phyloP scores from a whole-genome alignment of 2,888 invertebrate genomes.

The Chalcis sispes region DNA sequence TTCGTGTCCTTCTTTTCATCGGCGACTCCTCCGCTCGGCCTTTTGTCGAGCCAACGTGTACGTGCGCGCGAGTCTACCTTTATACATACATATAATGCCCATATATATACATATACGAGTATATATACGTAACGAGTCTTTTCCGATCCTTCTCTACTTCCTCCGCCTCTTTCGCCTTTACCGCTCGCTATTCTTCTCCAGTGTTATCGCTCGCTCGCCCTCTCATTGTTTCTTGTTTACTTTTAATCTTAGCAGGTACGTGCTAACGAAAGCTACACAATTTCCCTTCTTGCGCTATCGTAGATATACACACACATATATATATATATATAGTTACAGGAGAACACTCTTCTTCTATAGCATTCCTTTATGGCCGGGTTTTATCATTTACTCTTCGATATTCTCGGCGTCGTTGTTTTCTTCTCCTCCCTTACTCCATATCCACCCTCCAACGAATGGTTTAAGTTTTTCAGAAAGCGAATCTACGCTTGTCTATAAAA shows the following conservation, averaged over 20 bases:
- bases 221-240: constrained; percentile 66
- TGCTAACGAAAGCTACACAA: constrained; percentile 65
- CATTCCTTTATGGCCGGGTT: not conserved
- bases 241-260: constrained; percentile 64
- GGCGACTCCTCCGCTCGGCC: constrained; percentile 12
- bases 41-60: not conserved
- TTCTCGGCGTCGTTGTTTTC: constrained; percentile 5
- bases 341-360: too few relatives aligned
- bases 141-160: constrained; percentile 37
- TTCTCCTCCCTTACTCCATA: not conserved
- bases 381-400: constrained; percentile 38
- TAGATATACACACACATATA: not conserved
- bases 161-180: constrained; percentile 15
- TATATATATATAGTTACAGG: too few relatives aligned
- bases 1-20: not conserved
- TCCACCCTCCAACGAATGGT: not conserved
- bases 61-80: not conserved
- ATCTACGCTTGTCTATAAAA: too few relatives aligned
- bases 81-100: not conserved
- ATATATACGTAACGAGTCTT: constrained; percentile 25
- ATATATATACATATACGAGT: too few relatives aligned
- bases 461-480: not conserved
- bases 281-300: constrained; percentile 49
- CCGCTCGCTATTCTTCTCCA: constrained; percentile 18
- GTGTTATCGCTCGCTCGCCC: constrained; percentile 47